These are phyloP conservation scores for Pyrgilauda ruficollis DNA, from an alignment of 2,113 vertebrate genomes.

Conservation along the genomic window DNA sequence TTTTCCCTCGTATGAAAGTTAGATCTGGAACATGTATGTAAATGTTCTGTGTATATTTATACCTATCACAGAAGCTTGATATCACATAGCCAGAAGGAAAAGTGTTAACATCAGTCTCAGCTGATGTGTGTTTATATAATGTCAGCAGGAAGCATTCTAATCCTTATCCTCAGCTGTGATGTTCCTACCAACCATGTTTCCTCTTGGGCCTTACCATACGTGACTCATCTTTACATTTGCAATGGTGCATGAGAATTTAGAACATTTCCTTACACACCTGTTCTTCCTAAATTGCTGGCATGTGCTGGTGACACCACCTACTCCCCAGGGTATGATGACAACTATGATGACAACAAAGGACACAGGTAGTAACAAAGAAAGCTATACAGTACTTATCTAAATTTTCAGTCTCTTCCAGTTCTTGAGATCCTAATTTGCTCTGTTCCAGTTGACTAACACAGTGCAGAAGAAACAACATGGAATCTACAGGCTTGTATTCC, in stretches of 20 bases:
- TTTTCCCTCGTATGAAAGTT: neutral
- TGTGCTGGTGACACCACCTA: neutral
- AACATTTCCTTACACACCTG: neutral
- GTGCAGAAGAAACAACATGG: neutral
- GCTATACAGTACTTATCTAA: neutral
- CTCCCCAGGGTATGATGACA: neutral
- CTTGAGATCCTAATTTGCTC: neutral
- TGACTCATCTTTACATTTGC: neutral
- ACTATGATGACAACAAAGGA: neutral
- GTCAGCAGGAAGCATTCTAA: neutral
- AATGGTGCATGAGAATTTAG: neutral
- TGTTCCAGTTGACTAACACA: neutral
- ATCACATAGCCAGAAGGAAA: neutral
- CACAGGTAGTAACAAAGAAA: neutral
- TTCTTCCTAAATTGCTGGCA: neutral
- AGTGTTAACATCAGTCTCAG: neutral
- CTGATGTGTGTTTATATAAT: neutral
- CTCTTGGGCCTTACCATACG: neutral
- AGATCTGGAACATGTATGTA: neutral
- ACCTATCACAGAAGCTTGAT: neutral
- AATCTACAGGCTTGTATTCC: neutral
- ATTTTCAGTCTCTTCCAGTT: neutral
- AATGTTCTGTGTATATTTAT: neutral
- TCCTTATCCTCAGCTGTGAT: neutral
- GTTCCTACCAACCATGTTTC: neutral